phyloP scores from a whole-genome alignment of 2,888 invertebrate genomes.

The Sicus ferrugineus region DNA sequence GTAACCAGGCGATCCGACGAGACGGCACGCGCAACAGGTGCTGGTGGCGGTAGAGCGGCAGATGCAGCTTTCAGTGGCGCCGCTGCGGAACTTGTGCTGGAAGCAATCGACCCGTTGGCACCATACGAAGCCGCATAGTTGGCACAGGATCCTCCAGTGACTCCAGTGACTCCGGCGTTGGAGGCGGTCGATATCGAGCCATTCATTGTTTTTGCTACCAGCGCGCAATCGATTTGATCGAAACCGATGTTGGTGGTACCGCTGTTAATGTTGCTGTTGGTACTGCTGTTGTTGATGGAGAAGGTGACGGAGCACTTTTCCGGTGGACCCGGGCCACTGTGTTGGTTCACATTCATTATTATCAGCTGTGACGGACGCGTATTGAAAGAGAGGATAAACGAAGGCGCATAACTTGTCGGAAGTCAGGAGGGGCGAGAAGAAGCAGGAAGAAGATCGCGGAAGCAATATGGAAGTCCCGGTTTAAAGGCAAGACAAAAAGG shows the following conservation, averaged over 20 bases:
- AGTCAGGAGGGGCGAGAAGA: background rate
- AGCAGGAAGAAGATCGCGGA: background rate
- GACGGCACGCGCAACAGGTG: slow-evolving; percentile 58
- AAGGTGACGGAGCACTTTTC: slow-evolving; percentile 28
- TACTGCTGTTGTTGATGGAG: slow-evolving; percentile 16
- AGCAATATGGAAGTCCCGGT: background rate
- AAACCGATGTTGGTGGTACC: slow-evolving; percentile 24
- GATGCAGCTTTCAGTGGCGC: background rate
- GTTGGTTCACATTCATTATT: slow-evolving; percentile 63
- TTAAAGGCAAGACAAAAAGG: background rate
- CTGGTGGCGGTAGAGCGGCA: background rate
- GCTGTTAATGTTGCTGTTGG: slow-evolving; percentile 27
- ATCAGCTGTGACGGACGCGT: slow-evolving; percentile 58
- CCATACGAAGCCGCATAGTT: background rate
- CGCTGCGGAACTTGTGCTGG: background rate
- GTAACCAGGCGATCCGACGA: slow-evolving; percentile 70
- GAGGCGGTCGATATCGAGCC: background rate
- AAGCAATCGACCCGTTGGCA: background rate
- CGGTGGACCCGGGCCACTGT: slow-evolving; percentile 64
- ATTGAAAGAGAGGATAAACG: slow-evolving; percentile 15
- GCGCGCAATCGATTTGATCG: slow-evolving; percentile 42
- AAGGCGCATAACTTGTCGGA: slow-evolving; percentile 26
- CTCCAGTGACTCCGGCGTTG: background rate
- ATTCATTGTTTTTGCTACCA: slow-evolving; percentile 23
- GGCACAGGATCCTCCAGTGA: background rate